Evolutionary conservation across 2,113 vertebrate genomes (phyloP).

Genomic region (Potamarius usumacintae): DNA sequence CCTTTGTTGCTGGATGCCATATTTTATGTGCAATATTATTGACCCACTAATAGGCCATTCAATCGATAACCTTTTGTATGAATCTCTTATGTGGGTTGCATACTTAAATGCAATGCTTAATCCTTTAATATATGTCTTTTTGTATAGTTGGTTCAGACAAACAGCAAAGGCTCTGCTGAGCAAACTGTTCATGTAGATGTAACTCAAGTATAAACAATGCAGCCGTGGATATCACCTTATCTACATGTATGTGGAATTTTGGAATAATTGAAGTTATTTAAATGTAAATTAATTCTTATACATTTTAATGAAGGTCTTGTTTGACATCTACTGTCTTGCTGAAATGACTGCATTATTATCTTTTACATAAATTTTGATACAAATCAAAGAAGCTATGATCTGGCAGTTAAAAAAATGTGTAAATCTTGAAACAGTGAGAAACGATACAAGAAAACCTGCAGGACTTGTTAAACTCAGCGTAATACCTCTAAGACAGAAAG

Average conservation of each 20-base stretch:
- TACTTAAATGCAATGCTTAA: conserved; percentile 82
- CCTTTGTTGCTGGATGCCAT: conserved; percentile 79
- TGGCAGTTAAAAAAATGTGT: neutral
- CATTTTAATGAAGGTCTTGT: neutral
- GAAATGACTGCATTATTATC: too few relatives aligned
- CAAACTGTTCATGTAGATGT: conserved; percentile 59
- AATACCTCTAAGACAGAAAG: neutral
- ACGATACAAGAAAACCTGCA: neutral
- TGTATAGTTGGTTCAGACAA: conserved; percentile 78
- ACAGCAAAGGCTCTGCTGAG: conserved; percentile 66
- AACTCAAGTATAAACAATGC: neutral
- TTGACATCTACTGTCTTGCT: neutral
- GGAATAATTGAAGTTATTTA: neutral
- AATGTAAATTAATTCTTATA: neutral
- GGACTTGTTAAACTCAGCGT: neutral
- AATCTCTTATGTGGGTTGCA: conserved; percentile 77
- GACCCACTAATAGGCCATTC: conserved; percentile 73
- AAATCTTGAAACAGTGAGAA: neutral
- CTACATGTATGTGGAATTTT: neutral
- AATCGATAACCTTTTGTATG: conserved; percentile 66
- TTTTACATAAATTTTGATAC: neutral
- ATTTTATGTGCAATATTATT: conserved; percentile 74
- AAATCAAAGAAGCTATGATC: neutral
- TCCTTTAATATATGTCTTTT: conserved; percentile 80
- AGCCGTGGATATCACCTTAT: neutral